phyloP scores from a whole-genome alignment of 1,140 invertebrate species.

The Hestina assimilis region DNA sequence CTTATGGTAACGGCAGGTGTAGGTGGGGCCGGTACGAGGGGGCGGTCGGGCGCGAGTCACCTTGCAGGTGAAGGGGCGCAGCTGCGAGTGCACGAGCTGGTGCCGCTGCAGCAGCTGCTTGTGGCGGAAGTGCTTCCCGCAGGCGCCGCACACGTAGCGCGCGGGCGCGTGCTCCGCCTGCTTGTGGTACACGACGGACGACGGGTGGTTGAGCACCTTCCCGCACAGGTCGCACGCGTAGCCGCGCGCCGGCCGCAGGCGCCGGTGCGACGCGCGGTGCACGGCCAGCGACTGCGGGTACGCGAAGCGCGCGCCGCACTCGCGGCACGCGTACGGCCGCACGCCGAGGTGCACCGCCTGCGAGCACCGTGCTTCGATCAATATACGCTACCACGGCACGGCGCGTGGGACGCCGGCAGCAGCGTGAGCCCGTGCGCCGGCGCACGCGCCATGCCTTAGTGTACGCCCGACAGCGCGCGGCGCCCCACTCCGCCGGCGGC shows the following conservation, averaged over 20 bases:
- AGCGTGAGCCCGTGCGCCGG: too few relatives aligned
- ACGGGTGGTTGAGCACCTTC: constrained; percentile 79
- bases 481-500: too few relatives aligned
- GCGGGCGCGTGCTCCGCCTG: constrained; percentile 83
- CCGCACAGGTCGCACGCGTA: constrained; percentile 84
- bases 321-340: constrained; percentile 77
- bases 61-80: constrained; percentile 81
- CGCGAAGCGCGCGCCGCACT: constrained; percentile 79
- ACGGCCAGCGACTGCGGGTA: constrained; percentile 80
- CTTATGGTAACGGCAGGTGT: too few relatives aligned
- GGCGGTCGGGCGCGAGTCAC: constrained; percentile 23
- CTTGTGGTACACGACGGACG: constrained; percentile 85
- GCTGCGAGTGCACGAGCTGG: constrained; percentile 84
- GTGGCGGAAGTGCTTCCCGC: constrained; percentile 85
- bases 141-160: constrained; percentile 84
- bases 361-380: too few relatives aligned
- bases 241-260: constrained; percentile 67
- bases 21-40: too few relatives aligned
- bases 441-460: too few relatives aligned
- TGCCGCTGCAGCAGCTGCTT: constrained; percentile 83
- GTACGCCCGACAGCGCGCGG: too few relatives aligned
- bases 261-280: constrained; percentile 78
- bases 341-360: constrained; percentile 78
- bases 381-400: too few relatives aligned
- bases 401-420: too few relatives aligned